Evolutionary conservation across 1,140 invertebrate species (phyloP), one percentile per base, ranked within the genome.

Genomic region (Alviniconcha marisindica): DNA sequence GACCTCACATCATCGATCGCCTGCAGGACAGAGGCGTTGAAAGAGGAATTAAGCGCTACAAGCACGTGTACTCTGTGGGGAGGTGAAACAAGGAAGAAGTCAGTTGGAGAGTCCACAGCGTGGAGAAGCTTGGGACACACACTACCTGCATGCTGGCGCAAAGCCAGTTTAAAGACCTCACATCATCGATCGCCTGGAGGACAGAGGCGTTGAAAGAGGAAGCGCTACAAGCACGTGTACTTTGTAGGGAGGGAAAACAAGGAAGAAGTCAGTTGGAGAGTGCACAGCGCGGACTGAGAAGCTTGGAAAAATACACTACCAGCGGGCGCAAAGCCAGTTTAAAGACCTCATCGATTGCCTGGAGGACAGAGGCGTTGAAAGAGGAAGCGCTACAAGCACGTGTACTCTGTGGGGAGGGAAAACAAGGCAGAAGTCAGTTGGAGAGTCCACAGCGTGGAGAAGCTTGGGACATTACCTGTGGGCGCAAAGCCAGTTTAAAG

Each of bases 221-320:
- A n/a, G n/a, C n/a, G n/a, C n/a, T 69, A 82, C 4, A 44, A 51
- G 48, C 44, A 69, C 7, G 15, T 44, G 48, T 74, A 56, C 51
- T 60, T 42, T 76, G 21, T n/a, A 54, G 18, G 18, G 18, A 10
- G 44, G 18, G 18, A 36, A 40, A 18, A 40, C 71, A 40, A 5
- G 24, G 7, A 63, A 5, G 5, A 7, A 63, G 21, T 12, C 60
- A 31, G 21, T 5, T 63, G 60, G 21, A n/a, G 5, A 14, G 24
- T 4, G 7, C 24, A n/a, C 24, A 63, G 28, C 24, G 21, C 24
- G 4, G 7, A n/a, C n/a, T n/a, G n/a, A 24, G 5, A n/a, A 10
- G 10, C 28, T 63, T 24, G 4, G 4, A 63, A n/a, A n/a, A 5
- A 63, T 7, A 10, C 10, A 63, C 7, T 24, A 24, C 10, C 28